These are phyloP conservation scores for Labroides dimidiatus DNA, from an alignment of 2,797 vertebrate genomes.

Conservation along the genomic window DNA sequence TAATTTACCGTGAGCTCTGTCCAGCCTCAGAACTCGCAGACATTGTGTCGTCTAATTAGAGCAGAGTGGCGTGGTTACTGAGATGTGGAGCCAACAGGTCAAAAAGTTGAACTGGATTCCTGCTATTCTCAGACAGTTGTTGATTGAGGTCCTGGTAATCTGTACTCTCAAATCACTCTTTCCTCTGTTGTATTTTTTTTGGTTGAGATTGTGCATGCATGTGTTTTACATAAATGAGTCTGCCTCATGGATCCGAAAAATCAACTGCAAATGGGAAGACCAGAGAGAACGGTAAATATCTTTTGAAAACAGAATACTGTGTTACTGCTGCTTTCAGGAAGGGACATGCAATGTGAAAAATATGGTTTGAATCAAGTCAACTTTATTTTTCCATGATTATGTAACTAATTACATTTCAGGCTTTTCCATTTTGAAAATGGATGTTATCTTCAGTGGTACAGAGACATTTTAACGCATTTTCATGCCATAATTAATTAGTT, in stretches of 20 bases:
- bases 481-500: slow-evolving; percentile 84
- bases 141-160: slow-evolving; percentile 73
- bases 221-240: slow-evolving; percentile 66
- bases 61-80: slow-evolving; percentile 63
- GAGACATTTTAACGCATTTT: slow-evolving; percentile 77
- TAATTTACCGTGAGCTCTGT: slow-evolving; percentile 83
- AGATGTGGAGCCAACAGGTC: slow-evolving; percentile 70
- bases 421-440: slow-evolving; percentile 77
- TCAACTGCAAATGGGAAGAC: slow-evolving; percentile 52
- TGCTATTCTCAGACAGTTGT: slow-evolving; percentile 70
- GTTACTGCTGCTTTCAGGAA: slow-evolving; percentile 61
- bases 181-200: slow-evolving; percentile 51
- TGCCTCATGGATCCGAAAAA: slow-evolving; percentile 57
- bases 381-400: slow-evolving; percentile 76
- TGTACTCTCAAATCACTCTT: slow-evolving; percentile 60
- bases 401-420: slow-evolving; percentile 84
- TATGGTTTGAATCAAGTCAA: slow-evolving; percentile 78
- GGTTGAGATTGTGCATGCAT: slow-evolving; percentile 36
- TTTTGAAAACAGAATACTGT: slow-evolving; percentile 68
- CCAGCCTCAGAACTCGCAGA: slow-evolving; percentile 81
- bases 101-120: slow-evolving; percentile 76
- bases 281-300: slow-evolving; percentile 55
- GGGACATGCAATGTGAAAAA: slow-evolving; percentile 60
- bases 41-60: slow-evolving; percentile 79
- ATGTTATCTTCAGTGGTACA: slow-evolving; percentile 69